A percentile compares a stretch with the other conserved stretches of the same genome.
Evolutionary conservation across 1,140 invertebrate species (phyloP).

Genomic region (Tetragnatha versicolor): DNA sequence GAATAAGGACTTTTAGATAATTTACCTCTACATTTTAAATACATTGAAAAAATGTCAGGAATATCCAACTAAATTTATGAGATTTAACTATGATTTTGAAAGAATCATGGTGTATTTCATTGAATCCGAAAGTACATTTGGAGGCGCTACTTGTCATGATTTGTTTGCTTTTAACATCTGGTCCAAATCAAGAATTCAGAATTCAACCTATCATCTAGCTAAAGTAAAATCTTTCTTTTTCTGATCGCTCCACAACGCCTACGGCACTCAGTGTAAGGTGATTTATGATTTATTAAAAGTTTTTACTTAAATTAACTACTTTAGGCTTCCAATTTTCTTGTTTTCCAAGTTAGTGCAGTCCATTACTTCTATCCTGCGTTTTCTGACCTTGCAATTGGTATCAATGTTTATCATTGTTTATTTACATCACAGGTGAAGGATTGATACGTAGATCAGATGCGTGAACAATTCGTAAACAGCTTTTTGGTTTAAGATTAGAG

Average conservation of each 20-base stretch:
- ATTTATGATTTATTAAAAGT: not conserved
- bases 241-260: slow-evolving; percentile 33
- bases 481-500: not conserved
- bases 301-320: not conserved
- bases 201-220: too few species aligned
- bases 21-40: too few species aligned
- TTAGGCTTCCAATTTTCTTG: not conserved
- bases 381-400: not conserved
- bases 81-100: too few species aligned
- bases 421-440: slow-evolving; percentile 39
- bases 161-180: slow-evolving; percentile 36
- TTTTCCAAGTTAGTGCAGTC: not conserved
- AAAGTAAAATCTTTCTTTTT: too few species aligned
- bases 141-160: not conserved
- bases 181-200: too few species aligned
- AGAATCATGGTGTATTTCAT: too few species aligned
- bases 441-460: slow-evolving; percentile 28
- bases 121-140: not conserved
- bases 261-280: slow-evolving; percentile 22
- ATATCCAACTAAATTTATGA: too few species aligned
- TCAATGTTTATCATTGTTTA: slow-evolving; percentile 13
- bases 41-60: too few species aligned
- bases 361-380: too few species aligned
- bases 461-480: not conserved
- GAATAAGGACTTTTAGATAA: too few species aligned